phyloP scores from a whole-genome alignment of 2,797 vertebrate species.

The Rhinella marina region DNA sequence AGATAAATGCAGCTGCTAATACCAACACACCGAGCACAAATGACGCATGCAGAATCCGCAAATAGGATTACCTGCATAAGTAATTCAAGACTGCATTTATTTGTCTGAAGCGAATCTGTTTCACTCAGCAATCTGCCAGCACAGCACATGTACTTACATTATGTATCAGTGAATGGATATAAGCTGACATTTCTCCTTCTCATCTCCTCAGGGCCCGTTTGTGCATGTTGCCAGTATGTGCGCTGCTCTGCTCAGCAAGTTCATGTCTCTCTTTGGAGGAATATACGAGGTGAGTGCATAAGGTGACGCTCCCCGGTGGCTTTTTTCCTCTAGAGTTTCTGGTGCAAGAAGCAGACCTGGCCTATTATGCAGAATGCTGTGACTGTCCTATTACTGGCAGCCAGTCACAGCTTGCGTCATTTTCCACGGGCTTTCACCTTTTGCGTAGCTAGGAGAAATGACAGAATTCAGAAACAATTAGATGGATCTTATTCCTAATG shows the following conservation, averaged over 20 bases:
- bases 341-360: background rate
- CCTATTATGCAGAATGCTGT: background rate
- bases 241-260: slow-evolving; percentile 91
- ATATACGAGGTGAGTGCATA: slow-evolving; percentile 87
- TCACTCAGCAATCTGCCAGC: slow-evolving; percentile 11
- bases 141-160: slow-evolving; percentile 10
- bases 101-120: slow-evolving; percentile 33
- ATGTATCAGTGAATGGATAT: slow-evolving; percentile 15
- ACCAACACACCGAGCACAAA: background rate
- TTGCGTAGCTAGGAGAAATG: background rate
- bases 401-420: background rate
- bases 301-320: background rate
- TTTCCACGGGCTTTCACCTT: background rate
- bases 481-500: background rate
- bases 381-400: background rate
- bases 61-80: slow-evolving; percentile 26
- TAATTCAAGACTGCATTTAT: slow-evolving; percentile 17
- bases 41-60: background rate
- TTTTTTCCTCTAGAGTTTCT: background rate
- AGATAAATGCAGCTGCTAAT: background rate
- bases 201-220: slow-evolving; percentile 85
- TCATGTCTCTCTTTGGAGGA: slow-evolving; percentile 96
- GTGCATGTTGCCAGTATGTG: slow-evolving; percentile 96
- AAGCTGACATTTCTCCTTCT: background rate
- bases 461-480: background rate